phyloP scores from a whole-genome alignment of 2,888 invertebrate species.

The Drosophila paramelanica region DNA sequence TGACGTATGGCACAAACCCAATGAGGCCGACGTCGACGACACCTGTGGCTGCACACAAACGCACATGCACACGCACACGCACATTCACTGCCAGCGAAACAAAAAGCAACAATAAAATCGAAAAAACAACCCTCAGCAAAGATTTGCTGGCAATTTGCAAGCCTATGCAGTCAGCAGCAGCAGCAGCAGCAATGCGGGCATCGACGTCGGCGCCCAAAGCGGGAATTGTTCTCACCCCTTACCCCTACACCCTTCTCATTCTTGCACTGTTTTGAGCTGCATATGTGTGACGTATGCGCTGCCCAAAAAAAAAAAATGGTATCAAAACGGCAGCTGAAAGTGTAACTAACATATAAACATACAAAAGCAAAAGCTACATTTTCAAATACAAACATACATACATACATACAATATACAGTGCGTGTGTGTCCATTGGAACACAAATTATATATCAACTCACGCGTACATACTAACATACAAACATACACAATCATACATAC shows the following conservation, averaged over 20 bases:
- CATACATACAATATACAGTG: background rate
- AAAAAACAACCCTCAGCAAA: slow-evolving; percentile 57
- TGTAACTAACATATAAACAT: slow-evolving; percentile 63
- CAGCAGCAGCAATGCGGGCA: slow-evolving; percentile 21
- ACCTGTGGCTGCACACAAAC: slow-evolving; percentile 65
- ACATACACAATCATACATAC: background rate
- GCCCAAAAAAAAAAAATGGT: slow-evolving; percentile 23
- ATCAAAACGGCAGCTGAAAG: slow-evolving; percentile 65
- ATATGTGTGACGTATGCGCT: slow-evolving; percentile 53
- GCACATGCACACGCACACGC: background rate
- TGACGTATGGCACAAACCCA: slow-evolving; percentile 52
- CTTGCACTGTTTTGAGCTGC: slow-evolving; percentile 4
- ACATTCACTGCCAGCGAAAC: background rate
- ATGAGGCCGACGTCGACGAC: slow-evolving; percentile 48
- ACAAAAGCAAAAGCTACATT: slow-evolving; percentile 39
- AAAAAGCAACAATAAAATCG: slow-evolving; percentile 32
- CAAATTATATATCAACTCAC: slow-evolving; percentile 26
- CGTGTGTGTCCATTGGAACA: slow-evolving; percentile 18
- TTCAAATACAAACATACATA: slow-evolving; percentile 22
- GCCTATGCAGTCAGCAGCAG: slow-evolving; percentile 39
- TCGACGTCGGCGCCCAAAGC: slow-evolving; percentile 10
- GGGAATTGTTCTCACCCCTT: slow-evolving; percentile 1
- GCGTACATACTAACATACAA: slow-evolving; percentile 7
- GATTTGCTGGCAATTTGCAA: slow-evolving; percentile 67
- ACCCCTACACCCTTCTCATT: background rate